Conservation (phyloP, 2,888 invertebrate genomes). For the Agriopis aurantiaria region DNA sequence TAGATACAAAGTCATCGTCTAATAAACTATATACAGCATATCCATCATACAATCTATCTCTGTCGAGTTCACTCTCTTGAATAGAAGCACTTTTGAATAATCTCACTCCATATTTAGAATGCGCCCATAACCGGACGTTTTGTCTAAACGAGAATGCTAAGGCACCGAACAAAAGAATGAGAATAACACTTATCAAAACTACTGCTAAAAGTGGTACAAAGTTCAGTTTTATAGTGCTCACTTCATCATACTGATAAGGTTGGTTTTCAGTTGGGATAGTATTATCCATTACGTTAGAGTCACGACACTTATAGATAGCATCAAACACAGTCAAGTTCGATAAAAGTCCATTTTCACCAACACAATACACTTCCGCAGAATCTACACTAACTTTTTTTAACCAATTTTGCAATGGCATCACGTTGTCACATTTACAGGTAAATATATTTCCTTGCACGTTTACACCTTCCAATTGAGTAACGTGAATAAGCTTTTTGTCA, state of each 20-base stretch:
- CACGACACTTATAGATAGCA: constrained; percentile 80
- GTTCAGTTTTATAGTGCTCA: constrained; percentile 88
- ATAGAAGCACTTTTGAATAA: constrained; percentile 89
- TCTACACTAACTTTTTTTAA: constrained; percentile 88
- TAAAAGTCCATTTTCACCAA: constrained; percentile 79
- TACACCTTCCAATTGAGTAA: constrained; percentile 87
- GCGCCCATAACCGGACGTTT: constrained; percentile 93
- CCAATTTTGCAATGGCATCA: constrained; percentile 89
- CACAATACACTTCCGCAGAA: constrained; percentile 89
- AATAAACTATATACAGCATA: constrained; percentile 95
- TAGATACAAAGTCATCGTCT: constrained; percentile 91
- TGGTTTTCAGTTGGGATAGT: constrained; percentile 85
- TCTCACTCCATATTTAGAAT: constrained; percentile 92
- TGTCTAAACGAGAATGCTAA: constrained; percentile 92
- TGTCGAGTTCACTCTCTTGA: constrained; percentile 86
- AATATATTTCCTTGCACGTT: constrained; percentile 91
- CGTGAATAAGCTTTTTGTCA: constrained; percentile 88
- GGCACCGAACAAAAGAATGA: constrained; percentile 90
- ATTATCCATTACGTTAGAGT: constrained; percentile 82
- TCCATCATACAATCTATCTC: constrained; percentile 93
- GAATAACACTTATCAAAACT: constrained; percentile 90
- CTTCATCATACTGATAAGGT: constrained; percentile 88
- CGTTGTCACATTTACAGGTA: constrained; percentile 91
- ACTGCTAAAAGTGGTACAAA: constrained; percentile 92
- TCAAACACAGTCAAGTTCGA: constrained; percentile 81